A percentile compares a stretch with the other conserved stretches of the same genome.
Evolutionary conservation across 2,888 invertebrate species (phyloP).

Genomic region (Catonia carolina): DNA sequence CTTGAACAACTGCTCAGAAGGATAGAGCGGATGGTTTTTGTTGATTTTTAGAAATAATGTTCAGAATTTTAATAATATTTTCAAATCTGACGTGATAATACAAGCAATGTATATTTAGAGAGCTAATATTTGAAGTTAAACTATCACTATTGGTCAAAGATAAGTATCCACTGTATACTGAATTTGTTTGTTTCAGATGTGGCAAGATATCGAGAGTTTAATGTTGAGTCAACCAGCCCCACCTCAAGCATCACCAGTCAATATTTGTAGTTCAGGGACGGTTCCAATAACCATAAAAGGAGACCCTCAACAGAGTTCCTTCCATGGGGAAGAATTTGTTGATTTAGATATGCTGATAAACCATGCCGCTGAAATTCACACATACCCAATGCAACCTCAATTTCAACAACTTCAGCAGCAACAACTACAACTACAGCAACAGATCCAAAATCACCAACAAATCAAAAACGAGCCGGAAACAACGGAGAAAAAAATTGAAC

Average conservation of each 20-base stretch:
- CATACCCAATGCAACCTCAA: slow-evolving; percentile 32
- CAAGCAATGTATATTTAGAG: too few species aligned
- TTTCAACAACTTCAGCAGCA: slow-evolving; percentile 15
- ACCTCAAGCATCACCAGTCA: slow-evolving; percentile 38
- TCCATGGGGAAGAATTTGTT: slow-evolving; percentile 40
- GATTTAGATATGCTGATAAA: slow-evolving; percentile 43
- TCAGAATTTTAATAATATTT: too few species aligned
- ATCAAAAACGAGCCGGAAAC: too few species aligned
- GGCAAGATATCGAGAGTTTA: slow-evolving; percentile 46
- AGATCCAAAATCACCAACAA: too few species aligned
- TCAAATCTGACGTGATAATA: too few species aligned
- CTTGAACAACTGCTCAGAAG: too few species aligned
- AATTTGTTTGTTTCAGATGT: slow-evolving; percentile 40
- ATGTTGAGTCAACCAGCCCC: slow-evolving; percentile 41
- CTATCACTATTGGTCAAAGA: too few species aligned
- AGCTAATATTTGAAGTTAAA: too few species aligned
- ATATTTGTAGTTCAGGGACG: slow-evolving; percentile 34
- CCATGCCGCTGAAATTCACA: slow-evolving; percentile 41
- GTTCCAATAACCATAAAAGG: slow-evolving; percentile 24
- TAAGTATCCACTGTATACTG: not conserved
- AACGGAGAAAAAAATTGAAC: too few species aligned
- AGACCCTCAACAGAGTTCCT: slow-evolving; percentile 28
- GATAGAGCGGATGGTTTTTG: too few species aligned
- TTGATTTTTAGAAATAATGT: too few species aligned
- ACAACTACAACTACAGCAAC: too few species aligned